Conservation (phyloP, 2,113 vertebrate species). For the Procavia capensis region DNA sequence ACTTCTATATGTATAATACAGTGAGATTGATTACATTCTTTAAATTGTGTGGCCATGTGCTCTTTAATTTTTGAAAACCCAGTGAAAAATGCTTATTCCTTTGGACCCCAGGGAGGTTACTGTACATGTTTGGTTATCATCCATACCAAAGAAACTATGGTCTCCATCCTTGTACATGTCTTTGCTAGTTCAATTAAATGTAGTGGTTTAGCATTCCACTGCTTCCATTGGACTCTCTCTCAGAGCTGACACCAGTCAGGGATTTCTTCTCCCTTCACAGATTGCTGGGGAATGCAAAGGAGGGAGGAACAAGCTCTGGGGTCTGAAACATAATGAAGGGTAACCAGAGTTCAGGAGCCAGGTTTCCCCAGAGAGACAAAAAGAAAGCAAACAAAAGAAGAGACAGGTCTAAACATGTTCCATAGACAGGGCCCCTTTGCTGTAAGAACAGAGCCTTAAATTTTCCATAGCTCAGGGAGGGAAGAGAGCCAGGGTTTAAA, state of each 20-base stretch:
- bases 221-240: conserved; percentile 44
- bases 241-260: conserved; percentile 50
- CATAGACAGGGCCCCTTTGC: conserved; percentile 59
- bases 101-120: conserved; percentile 22
- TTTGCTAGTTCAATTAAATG: conserved; percentile 69
- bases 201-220: conserved; percentile 62
- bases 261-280: conserved; percentile 38
- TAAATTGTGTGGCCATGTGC: background rate
- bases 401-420: conserved; percentile 69
- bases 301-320: conserved; percentile 58
- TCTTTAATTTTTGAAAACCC: conserved; percentile 62
- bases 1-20: background rate
- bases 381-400: conserved; percentile 76
- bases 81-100: conserved; percentile 7
- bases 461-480: conserved; percentile 52
- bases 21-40: background rate
- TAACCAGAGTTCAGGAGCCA: conserved; percentile 71
- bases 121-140: conserved; percentile 45
- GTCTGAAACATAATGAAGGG: conserved; percentile 56
- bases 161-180: conserved; percentile 55
- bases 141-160: conserved; percentile 61
- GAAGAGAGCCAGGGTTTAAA: conserved; percentile 48
- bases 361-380: conserved; percentile 70
- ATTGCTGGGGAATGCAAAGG: conserved; percentile 60
- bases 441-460: conserved; percentile 61